Conservation (phyloP, 2,113 vertebrate genomes). For the Benitochromis conjunctus region DNA sequence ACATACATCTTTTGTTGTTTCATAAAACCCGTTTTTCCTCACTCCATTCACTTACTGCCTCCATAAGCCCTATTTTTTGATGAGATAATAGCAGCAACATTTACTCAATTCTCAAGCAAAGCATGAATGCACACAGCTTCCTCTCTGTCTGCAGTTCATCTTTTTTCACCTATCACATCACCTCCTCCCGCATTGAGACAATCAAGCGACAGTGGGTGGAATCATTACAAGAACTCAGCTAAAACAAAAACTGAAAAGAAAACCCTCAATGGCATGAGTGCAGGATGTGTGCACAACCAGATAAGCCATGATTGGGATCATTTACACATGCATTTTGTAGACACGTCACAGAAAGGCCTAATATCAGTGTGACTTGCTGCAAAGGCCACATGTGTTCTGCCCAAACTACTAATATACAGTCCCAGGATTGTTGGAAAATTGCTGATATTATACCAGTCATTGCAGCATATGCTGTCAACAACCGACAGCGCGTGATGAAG, state of each 20-base stretch:
- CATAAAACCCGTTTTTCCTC: background rate
- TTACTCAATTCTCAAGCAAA: background rate
- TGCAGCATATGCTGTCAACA: background rate
- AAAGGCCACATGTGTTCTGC: background rate
- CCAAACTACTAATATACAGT: background rate
- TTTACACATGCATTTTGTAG: background rate
- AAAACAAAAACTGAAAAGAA: background rate
- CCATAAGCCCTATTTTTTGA: background rate
- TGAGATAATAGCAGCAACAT: background rate
- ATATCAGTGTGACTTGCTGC: background rate
- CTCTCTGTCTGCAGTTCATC: background rate
- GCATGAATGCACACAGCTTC: background rate
- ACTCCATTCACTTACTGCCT: background rate
- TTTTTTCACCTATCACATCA: background rate
- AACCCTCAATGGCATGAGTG: background rate
- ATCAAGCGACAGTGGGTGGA: constrained; percentile 16
- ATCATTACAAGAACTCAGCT: constrained; percentile 40
- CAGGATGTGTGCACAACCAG: constrained; percentile 35
- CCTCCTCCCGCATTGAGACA: background rate
- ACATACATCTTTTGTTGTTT: background rate
- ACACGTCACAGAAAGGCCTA: background rate
- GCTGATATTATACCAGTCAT: background rate
- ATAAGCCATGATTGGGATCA: constrained; percentile 44
- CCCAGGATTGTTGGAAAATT: background rate
- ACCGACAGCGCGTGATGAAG: background rate